Base-by-base conservation (phyloP, 2,113 vertebrate genomes). In the Pseudorectes ferrugineus region DNA sequence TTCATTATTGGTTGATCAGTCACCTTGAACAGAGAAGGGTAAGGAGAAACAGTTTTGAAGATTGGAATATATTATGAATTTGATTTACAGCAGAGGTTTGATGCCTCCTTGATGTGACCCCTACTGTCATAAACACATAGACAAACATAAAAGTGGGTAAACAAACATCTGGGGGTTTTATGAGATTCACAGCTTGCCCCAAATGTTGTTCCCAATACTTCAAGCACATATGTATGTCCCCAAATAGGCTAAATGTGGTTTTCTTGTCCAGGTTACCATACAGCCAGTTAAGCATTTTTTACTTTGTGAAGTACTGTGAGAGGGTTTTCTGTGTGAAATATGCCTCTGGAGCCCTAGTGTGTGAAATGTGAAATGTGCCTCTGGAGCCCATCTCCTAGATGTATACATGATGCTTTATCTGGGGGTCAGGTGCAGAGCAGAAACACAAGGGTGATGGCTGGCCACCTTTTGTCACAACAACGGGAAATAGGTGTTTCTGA, bases 31-130 rank as follows among this genome's bases (percentile, higher is more conserved):
- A 90, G 63, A 89, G 46, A 51, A 7, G 33, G 16, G 12, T 73
- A 54, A 25, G 63, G 40, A 80, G 17, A 89, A 92, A 70, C 0
- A 0, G 31, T 89, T 89, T 80, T 83, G 67, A 86, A 71, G 72
- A 40, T 2, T 52, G 42, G 35, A 83, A 28, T 70, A 76, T 74
- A 71, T 83, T 94, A 52, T 74, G 48, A n/a, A 33, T 91, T 91
- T 70, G 70, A 76, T 68, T 92, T 95, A 85, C 45, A 82, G 10
- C 49, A 91, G 87, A 88, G 48, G 52, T 88, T 95, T 88, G 43
- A 83, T 77, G 29, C n/a, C 55, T 90, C 28, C 46, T 90, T 80
- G 68, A 80, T 84, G 52, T 86, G 79, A 79, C 58, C 75, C 62
- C 65, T 73, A 36, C 43, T 93, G 48, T 38, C 59, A 70, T 82